phyloP scores from a whole-genome alignment of 1,140 invertebrate species.

The Drosophila athabasca region DNA sequence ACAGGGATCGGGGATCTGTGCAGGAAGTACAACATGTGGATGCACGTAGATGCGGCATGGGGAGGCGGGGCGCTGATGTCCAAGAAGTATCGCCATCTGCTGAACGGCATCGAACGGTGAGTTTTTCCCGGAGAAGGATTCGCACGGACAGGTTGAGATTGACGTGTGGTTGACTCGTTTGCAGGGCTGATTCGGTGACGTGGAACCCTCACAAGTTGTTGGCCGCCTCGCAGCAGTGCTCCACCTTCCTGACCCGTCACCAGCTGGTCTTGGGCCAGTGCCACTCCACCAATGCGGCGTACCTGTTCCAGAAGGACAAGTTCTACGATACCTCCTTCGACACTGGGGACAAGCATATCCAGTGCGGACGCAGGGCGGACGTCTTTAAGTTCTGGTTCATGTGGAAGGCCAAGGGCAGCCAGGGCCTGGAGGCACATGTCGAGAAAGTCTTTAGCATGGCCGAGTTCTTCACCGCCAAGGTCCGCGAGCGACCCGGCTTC shows the following conservation, averaged over 20 bases:
- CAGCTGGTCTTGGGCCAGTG: slow-evolving; percentile 87
- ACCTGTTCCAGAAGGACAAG: slow-evolving; percentile 98
- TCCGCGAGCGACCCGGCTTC: slow-evolving; percentile 89
- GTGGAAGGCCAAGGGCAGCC: slow-evolving; percentile 97
- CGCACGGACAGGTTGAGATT: neutral
- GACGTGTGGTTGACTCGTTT: slow-evolving; percentile 45
- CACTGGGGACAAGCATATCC: slow-evolving; percentile 96
- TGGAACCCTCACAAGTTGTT: slow-evolving; percentile 99
- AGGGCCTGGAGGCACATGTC: slow-evolving; percentile 91
- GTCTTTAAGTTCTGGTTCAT: slow-evolving; percentile 98
- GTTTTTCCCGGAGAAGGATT: slow-evolving; percentile 30
- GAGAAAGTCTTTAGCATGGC: slow-evolving; percentile 91
- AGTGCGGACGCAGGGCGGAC: slow-evolving; percentile 95
- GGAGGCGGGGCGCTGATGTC: slow-evolving; percentile 94
- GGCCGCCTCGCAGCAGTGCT: slow-evolving; percentile 98
- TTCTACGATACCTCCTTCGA: slow-evolving; percentile 96
- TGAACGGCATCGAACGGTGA: slow-evolving; percentile 91
- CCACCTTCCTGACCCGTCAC: slow-evolving; percentile 92
- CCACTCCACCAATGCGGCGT: slow-evolving; percentile 91
- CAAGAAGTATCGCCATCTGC: slow-evolving; percentile 89
- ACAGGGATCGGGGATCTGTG: slow-evolving; percentile 92
- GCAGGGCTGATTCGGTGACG: slow-evolving; percentile 97
- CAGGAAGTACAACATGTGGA: slow-evolving; percentile 92
- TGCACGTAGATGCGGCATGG: slow-evolving; percentile 98
- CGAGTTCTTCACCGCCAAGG: slow-evolving; percentile 88